Conservation (phyloP, 2,113 vertebrate species). For the Ptilorrhoa leucosticta region DNA sequence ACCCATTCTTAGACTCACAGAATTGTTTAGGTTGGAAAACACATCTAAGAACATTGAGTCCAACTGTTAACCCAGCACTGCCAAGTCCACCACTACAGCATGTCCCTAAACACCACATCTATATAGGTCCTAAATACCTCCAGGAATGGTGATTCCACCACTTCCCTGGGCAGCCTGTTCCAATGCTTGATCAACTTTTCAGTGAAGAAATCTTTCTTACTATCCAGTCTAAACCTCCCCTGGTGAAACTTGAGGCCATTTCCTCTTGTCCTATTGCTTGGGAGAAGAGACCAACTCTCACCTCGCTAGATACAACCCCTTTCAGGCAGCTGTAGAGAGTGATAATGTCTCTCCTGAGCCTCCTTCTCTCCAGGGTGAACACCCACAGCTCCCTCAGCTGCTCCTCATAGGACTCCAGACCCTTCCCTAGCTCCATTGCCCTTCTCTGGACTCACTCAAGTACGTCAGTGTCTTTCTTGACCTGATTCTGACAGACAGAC, state of each 20-base stretch:
- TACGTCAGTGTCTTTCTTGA: background rate
- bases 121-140: background rate
- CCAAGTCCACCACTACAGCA: background rate
- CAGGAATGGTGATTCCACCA: background rate
- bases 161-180: background rate
- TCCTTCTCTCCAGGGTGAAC: background rate
- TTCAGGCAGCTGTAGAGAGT: background rate
- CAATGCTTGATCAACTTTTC: background rate
- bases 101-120: too few species aligned
- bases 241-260: background rate
- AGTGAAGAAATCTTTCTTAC: background rate
- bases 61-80: background rate
- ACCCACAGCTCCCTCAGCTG: background rate
- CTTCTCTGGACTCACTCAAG: background rate
- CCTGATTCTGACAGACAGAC: background rate
- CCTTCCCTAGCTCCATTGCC: background rate
- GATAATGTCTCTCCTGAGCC: background rate
- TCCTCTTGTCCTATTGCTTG: background rate
- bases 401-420: background rate
- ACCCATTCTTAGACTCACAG: background rate
- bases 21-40: background rate
- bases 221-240: background rate
- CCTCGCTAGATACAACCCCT: accelerated
- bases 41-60: background rate
- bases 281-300: background rate